Percentiles rank a stretch among this genome's conserved stretches.
phyloP scores from a whole-genome alignment of 1,140 invertebrate species.

The Solenopsis fugax region DNA sequence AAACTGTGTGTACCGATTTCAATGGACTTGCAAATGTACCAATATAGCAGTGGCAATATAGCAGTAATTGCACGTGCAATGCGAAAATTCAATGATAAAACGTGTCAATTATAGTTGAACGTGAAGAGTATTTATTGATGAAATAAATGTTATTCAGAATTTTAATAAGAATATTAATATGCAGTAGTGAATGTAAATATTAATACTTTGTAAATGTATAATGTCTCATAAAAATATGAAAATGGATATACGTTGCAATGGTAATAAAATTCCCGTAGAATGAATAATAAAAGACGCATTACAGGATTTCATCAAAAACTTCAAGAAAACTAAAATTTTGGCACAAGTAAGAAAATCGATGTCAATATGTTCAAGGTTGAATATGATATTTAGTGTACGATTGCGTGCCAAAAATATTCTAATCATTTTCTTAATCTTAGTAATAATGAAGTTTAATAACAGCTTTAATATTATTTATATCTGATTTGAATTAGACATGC shows the following conservation, averaged over 20 bases:
- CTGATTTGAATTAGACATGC: not conserved
- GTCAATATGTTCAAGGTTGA: not conserved
- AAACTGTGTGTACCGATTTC: not conserved
- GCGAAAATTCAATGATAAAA: conserved; percentile 11
- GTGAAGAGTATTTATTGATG: not conserved
- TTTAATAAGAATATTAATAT: not conserved
- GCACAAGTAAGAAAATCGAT: not conserved
- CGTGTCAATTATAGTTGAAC: not conserved
- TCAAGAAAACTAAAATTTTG: not conserved
- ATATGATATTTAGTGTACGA: not conserved
- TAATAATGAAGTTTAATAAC: not conserved
- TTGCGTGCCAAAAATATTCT: not conserved
- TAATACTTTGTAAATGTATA: not conserved
- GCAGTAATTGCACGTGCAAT: not conserved
- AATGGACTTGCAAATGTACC: not conserved
- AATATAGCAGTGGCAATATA: not conserved
- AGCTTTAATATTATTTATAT: not conserved
- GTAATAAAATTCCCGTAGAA: not conserved
- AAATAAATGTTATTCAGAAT: not conserved
- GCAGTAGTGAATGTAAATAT: not conserved
- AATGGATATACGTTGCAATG: not conserved
- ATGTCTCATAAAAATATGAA: not conserved
- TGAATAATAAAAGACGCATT: not conserved
- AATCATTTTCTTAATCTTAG: not conserved
- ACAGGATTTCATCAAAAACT: not conserved